phyloP scores from a whole-genome alignment of 2,888 invertebrate species.

The Caradrina clavipalpis region DNA sequence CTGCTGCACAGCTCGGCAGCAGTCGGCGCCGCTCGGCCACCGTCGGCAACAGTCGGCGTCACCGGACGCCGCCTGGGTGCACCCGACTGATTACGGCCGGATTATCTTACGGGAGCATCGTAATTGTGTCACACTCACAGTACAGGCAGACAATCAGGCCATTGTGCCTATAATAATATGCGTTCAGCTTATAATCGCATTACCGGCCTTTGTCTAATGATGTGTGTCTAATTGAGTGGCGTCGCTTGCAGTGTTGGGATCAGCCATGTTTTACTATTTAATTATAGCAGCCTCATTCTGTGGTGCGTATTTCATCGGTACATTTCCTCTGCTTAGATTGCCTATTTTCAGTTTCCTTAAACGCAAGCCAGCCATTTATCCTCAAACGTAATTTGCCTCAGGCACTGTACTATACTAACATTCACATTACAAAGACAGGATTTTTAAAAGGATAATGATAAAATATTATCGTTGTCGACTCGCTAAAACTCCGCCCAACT shows the following conservation, averaged over 20 bases:
- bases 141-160: conserved; percentile 41
- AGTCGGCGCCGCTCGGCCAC: background rate
- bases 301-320: background rate
- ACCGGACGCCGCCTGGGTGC: conserved; percentile 33
- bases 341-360: background rate
- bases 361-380: background rate
- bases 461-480: conserved; percentile 4
- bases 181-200: conserved; percentile 56
- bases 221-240: conserved; percentile 49
- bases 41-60: conserved; percentile 16
- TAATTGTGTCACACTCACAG: conserved; percentile 54
- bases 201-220: conserved; percentile 52
- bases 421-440: background rate
- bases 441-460: conserved; percentile 16
- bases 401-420: background rate
- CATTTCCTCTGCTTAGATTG: background rate
- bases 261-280: conserved; percentile 10
- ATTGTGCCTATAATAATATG: conserved; percentile 53
- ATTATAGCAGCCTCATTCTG: background rate
- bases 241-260: conserved; percentile 15
- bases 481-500: conserved; percentile 27
- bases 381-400: background rate
- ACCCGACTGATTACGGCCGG: conserved; percentile 52
- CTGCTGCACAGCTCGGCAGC: conserved; percentile 15
- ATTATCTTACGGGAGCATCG: conserved; percentile 62